Evolutionary conservation across 2,113 vertebrate species (phyloP).

Genomic region (Aphyosemion australe): DNA sequence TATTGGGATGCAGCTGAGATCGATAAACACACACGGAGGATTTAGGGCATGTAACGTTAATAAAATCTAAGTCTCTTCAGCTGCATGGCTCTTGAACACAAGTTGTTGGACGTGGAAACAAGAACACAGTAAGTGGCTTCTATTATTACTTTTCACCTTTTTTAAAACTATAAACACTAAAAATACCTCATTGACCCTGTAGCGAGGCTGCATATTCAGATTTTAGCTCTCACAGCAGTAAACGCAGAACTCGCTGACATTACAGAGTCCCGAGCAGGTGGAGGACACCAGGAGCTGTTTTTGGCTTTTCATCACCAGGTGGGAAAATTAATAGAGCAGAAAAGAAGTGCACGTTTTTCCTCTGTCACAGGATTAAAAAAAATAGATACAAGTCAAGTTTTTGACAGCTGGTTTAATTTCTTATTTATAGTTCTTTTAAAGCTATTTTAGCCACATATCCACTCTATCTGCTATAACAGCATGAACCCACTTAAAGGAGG

Average conservation of each 20-base stretch:
- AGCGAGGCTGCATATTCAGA: slow-evolving; percentile 69
- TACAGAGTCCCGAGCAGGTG: slow-evolving; percentile 69
- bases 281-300: slow-evolving; percentile 60
- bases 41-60: too few species aligned
- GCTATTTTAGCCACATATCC: background rate
- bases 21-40: too few species aligned
- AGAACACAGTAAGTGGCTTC: slow-evolving; percentile 25
- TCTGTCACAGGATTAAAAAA: background rate
- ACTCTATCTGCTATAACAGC: background rate
- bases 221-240: slow-evolving; percentile 62
- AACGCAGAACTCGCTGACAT: slow-evolving; percentile 72
- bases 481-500: too few species aligned
- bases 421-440: background rate
- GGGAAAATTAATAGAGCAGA: slow-evolving; percentile 8
- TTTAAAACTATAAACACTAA: slow-evolving; percentile 68
- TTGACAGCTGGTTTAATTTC: background rate
- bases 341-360: background rate
- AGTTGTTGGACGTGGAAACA: slow-evolving; percentile 24
- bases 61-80: slow-evolving; percentile 32
- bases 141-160: slow-evolving; percentile 49
- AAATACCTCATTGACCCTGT: slow-evolving; percentile 70
- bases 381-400: background rate
- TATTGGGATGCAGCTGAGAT: too few species aligned
- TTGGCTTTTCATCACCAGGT: slow-evolving; percentile 45
- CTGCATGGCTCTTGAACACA: slow-evolving; percentile 14